Base-by-base conservation (phyloP, 2,113 vertebrate species). In the Jaculus jaculus region DNA sequence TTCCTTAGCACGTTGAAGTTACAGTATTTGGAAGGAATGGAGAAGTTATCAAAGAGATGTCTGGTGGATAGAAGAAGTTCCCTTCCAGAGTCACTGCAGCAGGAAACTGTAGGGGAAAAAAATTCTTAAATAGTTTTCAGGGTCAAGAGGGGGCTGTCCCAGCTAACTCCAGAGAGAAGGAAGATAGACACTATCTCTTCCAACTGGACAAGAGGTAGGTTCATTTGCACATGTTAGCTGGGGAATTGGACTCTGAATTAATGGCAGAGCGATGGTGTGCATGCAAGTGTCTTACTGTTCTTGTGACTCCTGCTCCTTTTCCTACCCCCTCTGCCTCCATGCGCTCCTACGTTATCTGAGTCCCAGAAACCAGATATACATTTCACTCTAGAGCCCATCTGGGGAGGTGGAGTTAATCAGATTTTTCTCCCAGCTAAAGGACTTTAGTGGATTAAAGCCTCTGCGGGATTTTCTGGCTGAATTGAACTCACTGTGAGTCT, bases 361-460 rank as follows among this genome's bases (percentile, higher is more conserved):
- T 89, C 78, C 92, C 92, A 47, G 89, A 89, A 93, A 82, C 37
- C 84, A 91, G 63, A 90, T 89, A 86, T 89, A 84, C 37, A 60
- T 68, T 93, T 94, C 80, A 95, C 28, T 58, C 54, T 73, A 75
- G 61, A 85, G 91, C 71, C 92, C 92, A 95, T 74, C 87, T 95
- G 86, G 91, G 71, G 47, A 96, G 83, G 92, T 93, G 90, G 92
- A 84, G 91, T 97, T 97, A 97, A 97, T 98, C 96, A 92, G 95
- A 97, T 97, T 97, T 54, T 98, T 90, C 93, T 95, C 84, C 83
- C 72, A 91, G 92, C 90, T 93, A 69, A 2, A 0, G 5, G 83
- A 92, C 94, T 94, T 92, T 39, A 89, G 82, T 96, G 87, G 95
- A 97, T 98, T 97, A 98, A 72, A 95, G 74, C 91, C 94, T 96